These are phyloP conservation scores for Toxotes jaculatrix DNA, from an alignment of 2,113 vertebrate species.

Conservation along the genomic window DNA sequence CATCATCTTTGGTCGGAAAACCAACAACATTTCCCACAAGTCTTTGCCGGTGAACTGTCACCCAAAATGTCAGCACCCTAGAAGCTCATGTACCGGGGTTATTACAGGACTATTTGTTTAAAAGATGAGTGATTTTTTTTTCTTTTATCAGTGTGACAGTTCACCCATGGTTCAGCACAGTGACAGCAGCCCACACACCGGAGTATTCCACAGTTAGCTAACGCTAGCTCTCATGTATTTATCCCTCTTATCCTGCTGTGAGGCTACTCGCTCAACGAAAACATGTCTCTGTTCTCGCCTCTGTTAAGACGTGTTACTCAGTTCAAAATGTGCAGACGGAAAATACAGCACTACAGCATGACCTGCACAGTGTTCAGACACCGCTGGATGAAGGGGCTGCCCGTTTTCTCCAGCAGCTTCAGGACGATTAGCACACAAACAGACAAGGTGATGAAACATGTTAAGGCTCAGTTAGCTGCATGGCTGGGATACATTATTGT, in stretches of 20 bases:
- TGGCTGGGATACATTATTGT: neutral
- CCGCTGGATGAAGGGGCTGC: constrained; percentile 73
- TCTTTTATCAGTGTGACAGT: neutral
- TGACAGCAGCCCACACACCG: neutral
- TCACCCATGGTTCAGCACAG: no score
- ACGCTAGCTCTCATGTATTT: neutral
- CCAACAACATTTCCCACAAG: constrained; percentile 75
- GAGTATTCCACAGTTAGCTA: neutral
- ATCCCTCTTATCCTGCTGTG: neutral
- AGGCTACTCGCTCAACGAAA: neutral
- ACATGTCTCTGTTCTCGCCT: constrained; percentile 62
- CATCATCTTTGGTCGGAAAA: neutral
- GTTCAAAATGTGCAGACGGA: constrained; percentile 73
- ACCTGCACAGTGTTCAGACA: constrained; percentile 71
- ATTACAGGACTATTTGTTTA: neutral
- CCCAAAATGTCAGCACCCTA: constrained; percentile 78
- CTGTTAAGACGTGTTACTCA: constrained; percentile 54
- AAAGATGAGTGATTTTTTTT: neutral
- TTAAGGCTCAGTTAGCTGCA: neutral
- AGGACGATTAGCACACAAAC: constrained; percentile 59
- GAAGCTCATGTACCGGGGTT: constrained; percentile 19
- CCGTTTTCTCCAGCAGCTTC: constrained; percentile 35
- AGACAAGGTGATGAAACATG: constrained; percentile 71
- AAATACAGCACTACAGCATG: constrained; percentile 28
- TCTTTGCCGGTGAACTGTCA: constrained; percentile 46